Percentiles rank a stretch among this genome's conserved stretches.
Evolutionary conservation across 2,113 vertebrate genomes (phyloP).

Genomic region (Axis porcinus): DNA sequence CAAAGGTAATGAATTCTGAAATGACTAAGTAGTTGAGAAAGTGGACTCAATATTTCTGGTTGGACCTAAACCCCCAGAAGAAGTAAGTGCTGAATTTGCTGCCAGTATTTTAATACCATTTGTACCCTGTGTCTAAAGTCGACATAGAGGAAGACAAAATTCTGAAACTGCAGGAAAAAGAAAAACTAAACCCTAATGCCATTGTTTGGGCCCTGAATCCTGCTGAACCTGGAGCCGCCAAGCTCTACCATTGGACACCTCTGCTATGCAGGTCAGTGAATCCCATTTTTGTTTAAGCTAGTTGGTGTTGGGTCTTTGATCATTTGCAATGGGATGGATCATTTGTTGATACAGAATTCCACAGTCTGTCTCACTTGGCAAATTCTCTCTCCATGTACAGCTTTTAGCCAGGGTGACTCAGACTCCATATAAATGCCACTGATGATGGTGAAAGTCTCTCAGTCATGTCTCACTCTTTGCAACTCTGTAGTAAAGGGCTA

Average conservation of each 20-base stretch:
- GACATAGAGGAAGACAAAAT: not conserved
- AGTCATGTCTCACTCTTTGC: not conserved
- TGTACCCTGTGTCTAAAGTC: not conserved
- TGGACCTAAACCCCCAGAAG: not conserved
- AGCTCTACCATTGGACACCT: not conserved
- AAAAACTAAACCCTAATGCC: not conserved
- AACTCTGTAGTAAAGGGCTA: not conserved
- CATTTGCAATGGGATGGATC: not conserved
- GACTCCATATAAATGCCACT: not conserved
- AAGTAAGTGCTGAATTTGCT: not conserved
- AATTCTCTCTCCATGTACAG: not conserved
- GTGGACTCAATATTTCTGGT: not conserved
- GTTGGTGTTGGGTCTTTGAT: not conserved
- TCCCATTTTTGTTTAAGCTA: not conserved
- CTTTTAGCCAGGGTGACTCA: not conserved
- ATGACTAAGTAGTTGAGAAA: not conserved
- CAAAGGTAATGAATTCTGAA: not conserved
- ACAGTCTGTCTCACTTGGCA: not conserved
- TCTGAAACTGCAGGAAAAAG: not conserved
- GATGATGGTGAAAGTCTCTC: not conserved
- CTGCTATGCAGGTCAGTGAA: not conserved
- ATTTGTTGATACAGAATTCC: not conserved
- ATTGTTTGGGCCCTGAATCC: not conserved
- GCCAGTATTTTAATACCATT: not conserved
- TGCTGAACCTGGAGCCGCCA: not conserved